Evolutionary conservation across 2,113 vertebrate species (phyloP).

Genomic region (Columba livia): DNA sequence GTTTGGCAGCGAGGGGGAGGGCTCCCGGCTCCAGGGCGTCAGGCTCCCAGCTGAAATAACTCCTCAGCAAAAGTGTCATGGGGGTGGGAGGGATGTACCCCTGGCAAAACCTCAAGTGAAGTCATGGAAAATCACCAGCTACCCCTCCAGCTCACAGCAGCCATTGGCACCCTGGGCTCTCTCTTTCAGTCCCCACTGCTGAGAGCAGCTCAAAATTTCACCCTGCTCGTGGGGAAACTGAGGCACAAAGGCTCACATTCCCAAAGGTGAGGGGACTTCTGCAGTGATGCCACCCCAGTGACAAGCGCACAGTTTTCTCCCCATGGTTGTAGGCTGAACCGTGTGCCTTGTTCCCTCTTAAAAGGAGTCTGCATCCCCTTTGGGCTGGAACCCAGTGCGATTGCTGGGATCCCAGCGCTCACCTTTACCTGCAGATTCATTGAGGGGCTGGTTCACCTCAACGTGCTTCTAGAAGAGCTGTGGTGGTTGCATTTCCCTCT

Average conservation of each 20-base stretch:
- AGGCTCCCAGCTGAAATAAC: not conserved
- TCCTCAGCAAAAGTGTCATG: not conserved
- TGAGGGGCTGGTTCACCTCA: not conserved
- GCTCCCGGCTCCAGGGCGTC: not conserved
- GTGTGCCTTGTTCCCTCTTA: not conserved
- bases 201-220: too few species aligned
- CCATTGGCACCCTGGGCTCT: not conserved
- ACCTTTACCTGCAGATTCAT: not conserved
- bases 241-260: not conserved
- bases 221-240: not conserved
- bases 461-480: not conserved
- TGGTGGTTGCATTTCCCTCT: not conserved
- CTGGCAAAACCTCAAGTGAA: not conserved
- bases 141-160: fast-evolving
- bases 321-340: not conserved
- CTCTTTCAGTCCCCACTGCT: too few species aligned
- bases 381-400: not conserved
- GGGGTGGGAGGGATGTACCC: not conserved
- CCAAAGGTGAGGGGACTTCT: not conserved
- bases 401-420: not conserved
- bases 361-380: not conserved
- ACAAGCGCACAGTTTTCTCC: not conserved
- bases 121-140: not conserved
- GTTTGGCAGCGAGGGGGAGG: not conserved
- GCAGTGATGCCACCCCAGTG: not conserved